Evolutionary conservation across 35 echinoderm and acorn worm genomes (phyloP).

Genomic region (Ptychodera flava): DNA sequence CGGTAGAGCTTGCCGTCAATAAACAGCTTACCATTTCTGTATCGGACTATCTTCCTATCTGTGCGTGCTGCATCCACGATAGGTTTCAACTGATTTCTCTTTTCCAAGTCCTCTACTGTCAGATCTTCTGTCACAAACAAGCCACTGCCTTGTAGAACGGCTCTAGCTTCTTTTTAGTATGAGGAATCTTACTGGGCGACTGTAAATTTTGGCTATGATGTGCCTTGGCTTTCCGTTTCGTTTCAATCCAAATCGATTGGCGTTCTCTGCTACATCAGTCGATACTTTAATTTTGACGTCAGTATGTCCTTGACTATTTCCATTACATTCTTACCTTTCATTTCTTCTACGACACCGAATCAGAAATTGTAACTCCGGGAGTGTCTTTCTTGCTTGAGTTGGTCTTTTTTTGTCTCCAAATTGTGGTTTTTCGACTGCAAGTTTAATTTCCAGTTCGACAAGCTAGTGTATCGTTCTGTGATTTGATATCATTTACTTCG

Average conservation of each 20-base stretch:
- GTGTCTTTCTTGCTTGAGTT: too few relatives aligned
- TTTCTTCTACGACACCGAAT: too few relatives aligned
- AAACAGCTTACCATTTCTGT: constrained; percentile 10
- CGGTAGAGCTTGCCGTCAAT: constrained; percentile 13
- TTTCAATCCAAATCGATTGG: constrained; percentile 13
- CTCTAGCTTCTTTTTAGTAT: background rate
- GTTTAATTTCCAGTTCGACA: too few relatives aligned
- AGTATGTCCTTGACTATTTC: too few relatives aligned
- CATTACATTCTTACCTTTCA: too few relatives aligned
- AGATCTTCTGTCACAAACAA: constrained; percentile 38
- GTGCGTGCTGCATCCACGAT: constrained; percentile 17
- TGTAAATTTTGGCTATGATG: constrained; percentile 25
- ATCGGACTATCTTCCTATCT: constrained; percentile 18
- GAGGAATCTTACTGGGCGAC: constrained; percentile 5
- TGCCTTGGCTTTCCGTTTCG: constrained; percentile 7
- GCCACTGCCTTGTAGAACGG: background rate
- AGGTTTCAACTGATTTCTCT: background rate
- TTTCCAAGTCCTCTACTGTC: constrained; percentile 14
- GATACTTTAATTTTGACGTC: too few relatives aligned
- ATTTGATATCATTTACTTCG: too few relatives aligned
- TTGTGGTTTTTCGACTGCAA: too few relatives aligned
- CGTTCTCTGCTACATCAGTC: constrained; percentile 16
- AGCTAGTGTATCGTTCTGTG: too few relatives aligned
- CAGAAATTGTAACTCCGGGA: too few relatives aligned
- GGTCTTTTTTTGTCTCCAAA: too few relatives aligned